Base-by-base conservation (phyloP, 2,888 invertebrate species). In the Zaprionus bogoriensis region DNA sequence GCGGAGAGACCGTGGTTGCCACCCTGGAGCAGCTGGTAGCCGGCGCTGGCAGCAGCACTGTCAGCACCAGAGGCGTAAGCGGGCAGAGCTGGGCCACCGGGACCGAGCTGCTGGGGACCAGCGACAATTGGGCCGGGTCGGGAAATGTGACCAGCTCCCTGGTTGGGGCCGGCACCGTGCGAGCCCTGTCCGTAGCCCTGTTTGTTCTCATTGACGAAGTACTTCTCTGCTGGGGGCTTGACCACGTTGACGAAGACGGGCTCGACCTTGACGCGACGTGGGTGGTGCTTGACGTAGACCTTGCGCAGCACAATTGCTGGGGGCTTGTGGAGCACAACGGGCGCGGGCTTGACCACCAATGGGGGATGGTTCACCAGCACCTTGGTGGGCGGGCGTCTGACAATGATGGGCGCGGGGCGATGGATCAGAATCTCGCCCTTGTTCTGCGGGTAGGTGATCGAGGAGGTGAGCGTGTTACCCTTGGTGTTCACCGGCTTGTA, bases 381-480 rank as follows among this genome's bases (percentile, higher is more conserved):
- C 69, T 86, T 88, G 63, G 91, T 91, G 64, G 91, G 90, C 63
- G 91, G 90, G 19, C 90, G 89, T 50, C 89, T 87, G 10, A 91
- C 90, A 79, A 91, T 89, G 60, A 91, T 90, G 45, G 89, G 88
- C 4, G 90, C 89, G 5, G 91, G 90, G 42, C 89, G 89, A 74
- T 91, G 91, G 62, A 91, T 88, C 9, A 90, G 77, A 51, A 90
- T 90, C 75, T 91, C 90, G 32, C 90, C 90, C 77, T 90, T 90
- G 74, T 90, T 90, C 57, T 89, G 87, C 27, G 89, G 89, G 54
- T 89, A 88, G 1, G 87, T 81, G 62, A 89, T 87, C 25, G 88
- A 88, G 4, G 89, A 89, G 66, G 87, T 85, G 0, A 89, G 67
- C 6, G 84, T 87, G 64, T 85, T 88, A 67, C 86, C 87, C 68